Evolutionary conservation across 2,888 invertebrate genomes (phyloP), one percentile per base, ranked within the genome.

Genomic region (Chaetogeoica ovagalla): DNA sequence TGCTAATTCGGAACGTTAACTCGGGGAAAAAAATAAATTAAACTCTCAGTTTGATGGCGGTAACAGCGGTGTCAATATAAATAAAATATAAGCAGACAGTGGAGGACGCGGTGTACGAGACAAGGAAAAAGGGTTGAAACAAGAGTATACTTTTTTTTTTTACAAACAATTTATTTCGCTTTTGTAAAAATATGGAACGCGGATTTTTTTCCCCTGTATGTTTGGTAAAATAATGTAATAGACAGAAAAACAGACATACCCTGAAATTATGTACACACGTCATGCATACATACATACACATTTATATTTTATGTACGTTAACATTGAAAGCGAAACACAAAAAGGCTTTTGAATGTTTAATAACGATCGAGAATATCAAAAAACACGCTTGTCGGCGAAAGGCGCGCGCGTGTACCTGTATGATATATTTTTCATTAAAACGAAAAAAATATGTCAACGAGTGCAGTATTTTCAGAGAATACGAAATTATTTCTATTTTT

Each of bases 51-150:
- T 55, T 55, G 60, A 77, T 62, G 60, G 69, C 59, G 69, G 76
- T 69, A 77, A 77, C 69, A 55, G 71, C 60, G 71, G 79, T 79
- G 79, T 79, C 79, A 79, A 79, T 79, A 79, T 79, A 79, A 79
- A 79, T 70, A 79, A 79, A 63, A 52, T 79, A 71, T 63, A 71
- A 71, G 57, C 52, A 55, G 15, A 63, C 23, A 15, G 39, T 21
- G 39, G 68, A 63, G n/a, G 11, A 63, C 7, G 21, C 15, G 63
- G 48, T 15, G 57, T 43, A 30, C 37, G 70, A 59, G n/a, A 75
- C 62, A 70, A 52, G 70, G 37, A 77, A 70, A 75, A 77, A 69
- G 77, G 69, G 62, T 77, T 70, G 37, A 77, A 77, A 69, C 62
- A 52, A 77, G 70, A 77, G 77, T 63, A 52, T n/a, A 62, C 63